Evolutionary conservation across 2,797 vertebrate species (phyloP).

Genomic region (Cichlasoma orientale): DNA sequence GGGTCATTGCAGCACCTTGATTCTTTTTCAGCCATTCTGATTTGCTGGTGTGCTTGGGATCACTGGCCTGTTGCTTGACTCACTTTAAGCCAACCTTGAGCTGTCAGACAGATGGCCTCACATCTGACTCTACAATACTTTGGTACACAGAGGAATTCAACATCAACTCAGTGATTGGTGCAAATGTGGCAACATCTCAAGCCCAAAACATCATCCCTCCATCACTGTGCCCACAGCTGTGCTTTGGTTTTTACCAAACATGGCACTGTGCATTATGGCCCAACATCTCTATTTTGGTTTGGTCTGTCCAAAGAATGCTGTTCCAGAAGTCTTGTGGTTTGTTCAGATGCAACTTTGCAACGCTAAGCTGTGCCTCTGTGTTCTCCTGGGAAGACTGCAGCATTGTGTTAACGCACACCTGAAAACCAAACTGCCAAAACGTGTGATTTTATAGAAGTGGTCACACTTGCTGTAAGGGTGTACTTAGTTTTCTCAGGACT

Average conservation of each 20-base stretch:
- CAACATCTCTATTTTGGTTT: neutral
- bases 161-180: no score
- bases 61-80: neutral
- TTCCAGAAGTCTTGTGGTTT: neutral
- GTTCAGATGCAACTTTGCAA: neutral
- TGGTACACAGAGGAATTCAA: no score
- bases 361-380: neutral
- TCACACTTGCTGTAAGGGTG: neutral
- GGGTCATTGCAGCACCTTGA: neutral
- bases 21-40: neutral
- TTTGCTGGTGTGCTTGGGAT: neutral
- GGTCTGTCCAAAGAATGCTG: neutral
- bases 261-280: neutral
- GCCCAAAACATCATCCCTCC: no score
- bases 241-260: neutral
- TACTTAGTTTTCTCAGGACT: neutral
- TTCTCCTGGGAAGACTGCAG: neutral
- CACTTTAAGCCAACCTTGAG: neutral
- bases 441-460: neutral
- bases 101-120: neutral
- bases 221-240: no score
- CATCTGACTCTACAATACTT: neutral
- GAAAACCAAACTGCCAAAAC: neutral
- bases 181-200: no score
- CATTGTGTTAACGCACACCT: neutral